Evolutionary conservation across 2,888 invertebrate species (phyloP), one percentile per base, ranked within the genome.

Genomic region (Drosophila koepferae): DNA sequence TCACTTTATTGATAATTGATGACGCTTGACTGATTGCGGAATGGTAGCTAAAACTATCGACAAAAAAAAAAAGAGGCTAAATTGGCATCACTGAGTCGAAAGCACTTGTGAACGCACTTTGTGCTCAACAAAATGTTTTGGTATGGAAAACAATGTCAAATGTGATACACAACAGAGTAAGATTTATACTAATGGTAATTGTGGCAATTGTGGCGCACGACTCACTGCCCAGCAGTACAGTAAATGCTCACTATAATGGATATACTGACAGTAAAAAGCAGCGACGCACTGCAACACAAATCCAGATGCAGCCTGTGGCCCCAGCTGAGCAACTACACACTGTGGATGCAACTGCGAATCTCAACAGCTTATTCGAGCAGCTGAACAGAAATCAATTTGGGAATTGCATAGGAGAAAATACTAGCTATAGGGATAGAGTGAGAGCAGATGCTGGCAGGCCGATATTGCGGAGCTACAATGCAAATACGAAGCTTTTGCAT

Each of bases 121-220:
- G 54, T 1, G 40, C 16, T 49, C 7, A 6, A 49, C 9, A 61
- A 66, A 31, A 76, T 78, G 70, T 56, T 54, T 34, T 51, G 46
- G 53, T 63, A 44, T 65, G 55, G 70, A 67, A 46, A 87, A 85
- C 77, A 74, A 85, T 85, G 88, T 74, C 86, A 85, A 72, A 61
- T 51, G 49, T 40, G 34, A 61, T n/a, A 53, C 49, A 55, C 61
- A 63, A 62, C 49, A 14, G 41, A 58, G 16, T 55, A 40, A 16
- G 38, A 61, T 28, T 77, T 62, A 48, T 65, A 61, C 48, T 82
- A 46, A 71, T 74, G 61, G 60, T 72, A 56, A 46, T 75, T 43
- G 49, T 73, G 53, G 20, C 72, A 41, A 54, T 55, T 16, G 41
- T 51, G 48, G 51, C 53, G 8, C 72, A 31, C 34, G 34, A 36